A percentile compares a stretch with the other conserved stretches of the same genome.
Conservation (phyloP, 2,113 vertebrate species). For the Camelus dromedarius region DNA sequence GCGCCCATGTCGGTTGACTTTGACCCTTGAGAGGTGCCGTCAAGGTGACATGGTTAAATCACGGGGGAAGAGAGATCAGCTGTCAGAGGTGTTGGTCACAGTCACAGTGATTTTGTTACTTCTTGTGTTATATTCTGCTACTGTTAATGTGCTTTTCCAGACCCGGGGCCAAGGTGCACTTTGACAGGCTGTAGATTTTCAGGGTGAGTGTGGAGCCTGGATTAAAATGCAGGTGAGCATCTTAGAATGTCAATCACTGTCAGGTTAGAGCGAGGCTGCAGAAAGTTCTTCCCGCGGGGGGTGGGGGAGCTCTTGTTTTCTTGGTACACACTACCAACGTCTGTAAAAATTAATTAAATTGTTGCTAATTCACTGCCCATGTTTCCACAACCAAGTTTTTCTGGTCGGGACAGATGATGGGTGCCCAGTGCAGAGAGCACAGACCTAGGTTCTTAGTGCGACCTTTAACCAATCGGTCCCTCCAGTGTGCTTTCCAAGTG, state of each 20-base stretch:
- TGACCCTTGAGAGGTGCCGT: not conserved
- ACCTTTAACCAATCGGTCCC: not conserved
- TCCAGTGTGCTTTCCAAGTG: not conserved
- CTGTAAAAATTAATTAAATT: conserved; percentile 38
- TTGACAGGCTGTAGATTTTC: not conserved
- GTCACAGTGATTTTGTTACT: not conserved
- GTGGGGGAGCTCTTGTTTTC: conserved; percentile 5
- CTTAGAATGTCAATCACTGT: not conserved
- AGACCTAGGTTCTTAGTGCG: not conserved
- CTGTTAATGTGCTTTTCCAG: not conserved
- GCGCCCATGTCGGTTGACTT: not conserved
- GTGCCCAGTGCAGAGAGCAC: not conserved
- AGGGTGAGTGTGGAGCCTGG: not conserved
- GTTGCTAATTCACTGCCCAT: not conserved
- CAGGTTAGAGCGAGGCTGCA: not conserved
- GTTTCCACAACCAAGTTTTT: not conserved
- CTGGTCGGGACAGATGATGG: not conserved
- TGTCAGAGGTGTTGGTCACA: not conserved
- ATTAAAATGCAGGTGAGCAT: conserved; percentile 29
- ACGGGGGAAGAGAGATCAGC: not conserved
- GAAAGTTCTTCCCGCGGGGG: not conserved
- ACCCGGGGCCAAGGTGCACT: not conserved
- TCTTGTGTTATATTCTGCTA: not conserved
- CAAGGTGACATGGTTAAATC: not conserved
- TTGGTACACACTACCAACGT: conserved; percentile 11